Evolutionary conservation across 2,888 invertebrate genomes (phyloP).

Genomic region (Meloe dianella): DNA sequence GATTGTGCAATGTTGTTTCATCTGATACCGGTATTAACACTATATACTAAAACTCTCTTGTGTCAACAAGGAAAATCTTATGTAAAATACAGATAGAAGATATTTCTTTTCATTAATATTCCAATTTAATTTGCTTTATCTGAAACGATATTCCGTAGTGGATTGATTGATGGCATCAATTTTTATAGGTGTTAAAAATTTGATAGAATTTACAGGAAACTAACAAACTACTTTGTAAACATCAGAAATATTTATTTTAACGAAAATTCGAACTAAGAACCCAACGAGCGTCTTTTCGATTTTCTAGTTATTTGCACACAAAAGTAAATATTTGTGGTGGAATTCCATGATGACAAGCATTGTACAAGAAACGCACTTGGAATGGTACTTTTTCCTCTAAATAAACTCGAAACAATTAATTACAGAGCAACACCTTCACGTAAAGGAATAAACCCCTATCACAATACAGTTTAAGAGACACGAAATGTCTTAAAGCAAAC

Average conservation of each 20-base stretch:
- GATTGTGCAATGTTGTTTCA: not conserved
- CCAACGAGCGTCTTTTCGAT: not conserved
- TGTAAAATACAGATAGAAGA: no score
- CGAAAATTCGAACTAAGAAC: not conserved
- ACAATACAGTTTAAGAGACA: not conserved
- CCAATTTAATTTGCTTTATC: not conserved
- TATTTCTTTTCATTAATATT: not conserved
- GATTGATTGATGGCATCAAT: no score
- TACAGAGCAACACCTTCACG: not conserved
- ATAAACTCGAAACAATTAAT: slow-evolving; percentile 6
- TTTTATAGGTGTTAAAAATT: no score
- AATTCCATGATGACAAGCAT: not conserved
- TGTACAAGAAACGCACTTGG: not conserved
- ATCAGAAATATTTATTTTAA: not conserved
- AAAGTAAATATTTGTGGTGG: not conserved
- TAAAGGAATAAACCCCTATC: not conserved
- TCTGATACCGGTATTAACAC: not conserved
- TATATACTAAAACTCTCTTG: no score
- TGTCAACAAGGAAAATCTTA: no score
- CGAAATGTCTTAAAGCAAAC: not conserved
- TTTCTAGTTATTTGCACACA: slow-evolving; percentile 5
- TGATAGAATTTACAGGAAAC: not conserved
- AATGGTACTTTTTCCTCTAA: not conserved
- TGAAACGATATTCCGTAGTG: no score
- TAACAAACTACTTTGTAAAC: not conserved